Conservation (phyloP, 2,797 vertebrate species). For the Aeoliscus strigatus region DNA sequence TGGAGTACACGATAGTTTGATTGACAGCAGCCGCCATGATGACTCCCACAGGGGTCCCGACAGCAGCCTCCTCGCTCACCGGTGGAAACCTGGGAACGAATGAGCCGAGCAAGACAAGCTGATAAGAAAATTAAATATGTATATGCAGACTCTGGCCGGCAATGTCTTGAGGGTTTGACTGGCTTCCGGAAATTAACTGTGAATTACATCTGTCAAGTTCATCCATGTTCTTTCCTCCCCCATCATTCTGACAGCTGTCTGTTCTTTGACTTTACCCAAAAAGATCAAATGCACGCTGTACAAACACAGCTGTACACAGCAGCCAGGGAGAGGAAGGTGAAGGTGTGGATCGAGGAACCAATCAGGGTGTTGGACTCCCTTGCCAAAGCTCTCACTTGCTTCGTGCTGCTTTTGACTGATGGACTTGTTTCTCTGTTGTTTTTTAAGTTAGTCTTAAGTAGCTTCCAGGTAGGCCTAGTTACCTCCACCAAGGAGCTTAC, state of each 20-base stretch:
- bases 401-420: too few species aligned
- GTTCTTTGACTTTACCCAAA: slow-evolving; percentile 5
- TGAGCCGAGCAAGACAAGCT: slow-evolving; percentile 47
- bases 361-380: too few species aligned
- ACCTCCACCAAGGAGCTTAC: too few species aligned
- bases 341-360: too few species aligned
- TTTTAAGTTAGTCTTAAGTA: too few species aligned
- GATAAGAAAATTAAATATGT: slow-evolving; percentile 43
- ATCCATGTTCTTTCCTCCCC: slow-evolving; percentile 12
- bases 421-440: too few species aligned
- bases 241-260: slow-evolving; percentile 6
- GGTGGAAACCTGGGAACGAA: slow-evolving; percentile 77
- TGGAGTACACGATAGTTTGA: slow-evolving; percentile 88
- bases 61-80: slow-evolving; percentile 82
- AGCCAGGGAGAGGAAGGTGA: too few species aligned
- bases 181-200: slow-evolving; percentile 30
- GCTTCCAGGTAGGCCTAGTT: too few species aligned
- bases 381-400: too few species aligned
- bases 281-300: slow-evolving; percentile 1
- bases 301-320: too few species aligned
- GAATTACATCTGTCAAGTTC: slow-evolving; percentile 32
- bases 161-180: slow-evolving; percentile 17
- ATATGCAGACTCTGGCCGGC: slow-evolving; percentile 19
- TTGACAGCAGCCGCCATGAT: slow-evolving; percentile 88
- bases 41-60: slow-evolving; percentile 77